phyloP scores from a whole-genome alignment of 2,888 invertebrate genomes.

The Thymelicus sylvestris region DNA sequence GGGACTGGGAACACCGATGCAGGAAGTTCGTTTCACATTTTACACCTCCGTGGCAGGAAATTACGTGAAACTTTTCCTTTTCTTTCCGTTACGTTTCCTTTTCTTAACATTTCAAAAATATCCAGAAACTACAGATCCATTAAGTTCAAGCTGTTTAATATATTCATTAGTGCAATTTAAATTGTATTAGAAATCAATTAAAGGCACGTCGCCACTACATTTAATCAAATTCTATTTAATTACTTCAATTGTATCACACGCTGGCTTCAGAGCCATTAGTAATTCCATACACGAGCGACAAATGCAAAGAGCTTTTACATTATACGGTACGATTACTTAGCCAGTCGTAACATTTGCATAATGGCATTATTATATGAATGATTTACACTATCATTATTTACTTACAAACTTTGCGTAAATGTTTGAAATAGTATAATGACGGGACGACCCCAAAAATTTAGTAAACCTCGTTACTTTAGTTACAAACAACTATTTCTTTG shows the following conservation, averaged over 20 bases:
- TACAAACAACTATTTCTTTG: too few species aligned
- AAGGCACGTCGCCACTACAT: constrained; percentile 17
- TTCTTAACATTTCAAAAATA: too few species aligned
- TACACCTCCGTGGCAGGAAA: too few species aligned
- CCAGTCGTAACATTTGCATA: constrained; percentile 39
- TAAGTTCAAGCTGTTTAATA: not conserved
- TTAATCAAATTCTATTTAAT: constrained; percentile 36
- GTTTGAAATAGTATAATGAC: not conserved
- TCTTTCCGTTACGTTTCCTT: too few species aligned
- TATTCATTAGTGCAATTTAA: constrained; percentile 7
- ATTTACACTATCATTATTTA: constrained; percentile 31
- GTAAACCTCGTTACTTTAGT: too few species aligned
- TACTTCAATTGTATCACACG: constrained; percentile 38
- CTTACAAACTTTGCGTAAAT: constrained; percentile 2
- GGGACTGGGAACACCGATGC: too few species aligned
- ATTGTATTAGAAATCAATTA: constrained; percentile 16
- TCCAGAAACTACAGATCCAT: too few species aligned
- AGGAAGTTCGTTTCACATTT: too few species aligned
- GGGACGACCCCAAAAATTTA: not conserved
- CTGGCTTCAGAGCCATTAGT: constrained; percentile 16
- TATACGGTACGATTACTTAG: constrained; percentile 36
- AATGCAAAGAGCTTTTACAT: constrained; percentile 38
- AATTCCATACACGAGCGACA: constrained; percentile 31
- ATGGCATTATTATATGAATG: constrained; percentile 41
- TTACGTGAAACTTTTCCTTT: too few species aligned